Evolutionary conservation across 2,888 invertebrate genomes (phyloP).

Genomic region (Drosophila meridiana): DNA sequence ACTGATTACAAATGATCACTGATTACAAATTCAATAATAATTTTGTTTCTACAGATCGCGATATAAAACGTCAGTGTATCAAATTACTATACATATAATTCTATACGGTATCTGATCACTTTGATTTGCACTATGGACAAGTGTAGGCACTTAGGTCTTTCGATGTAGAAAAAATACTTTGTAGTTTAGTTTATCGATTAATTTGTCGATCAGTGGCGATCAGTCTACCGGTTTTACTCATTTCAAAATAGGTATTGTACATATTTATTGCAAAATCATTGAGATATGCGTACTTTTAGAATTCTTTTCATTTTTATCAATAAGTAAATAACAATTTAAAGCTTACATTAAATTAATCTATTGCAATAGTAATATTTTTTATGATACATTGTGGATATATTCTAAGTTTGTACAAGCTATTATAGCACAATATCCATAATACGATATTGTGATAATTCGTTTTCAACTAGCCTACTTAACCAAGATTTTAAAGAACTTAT

Average conservation of each 20-base stretch:
- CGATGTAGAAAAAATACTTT: background rate
- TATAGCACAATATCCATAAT: conserved; percentile 30
- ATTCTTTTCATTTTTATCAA: background rate
- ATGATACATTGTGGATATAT: background rate
- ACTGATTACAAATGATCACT: background rate
- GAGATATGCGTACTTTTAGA: background rate
- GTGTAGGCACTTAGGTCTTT: background rate
- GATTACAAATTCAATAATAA: background rate
- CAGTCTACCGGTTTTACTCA: background rate
- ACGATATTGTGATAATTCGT: background rate
- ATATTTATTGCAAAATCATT: conserved; percentile 5
- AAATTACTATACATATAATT: background rate
- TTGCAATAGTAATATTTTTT: background rate
- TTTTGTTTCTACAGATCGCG: background rate
- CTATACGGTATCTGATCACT: background rate
- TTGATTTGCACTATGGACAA: background rate
- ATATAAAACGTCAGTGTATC: background rate
- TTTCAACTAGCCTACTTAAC: conserved; percentile 9
- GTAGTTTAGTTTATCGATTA: background rate
- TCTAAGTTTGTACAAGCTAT: conserved; percentile 11
- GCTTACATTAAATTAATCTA: background rate
- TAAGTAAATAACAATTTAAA: background rate
- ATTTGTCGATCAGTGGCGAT: background rate
- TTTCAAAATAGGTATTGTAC: background rate
- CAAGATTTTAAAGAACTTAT: background rate